Conservation (phyloP, 2,888 invertebrate species). For the Imbricaverruca yamaguchii region DNA sequence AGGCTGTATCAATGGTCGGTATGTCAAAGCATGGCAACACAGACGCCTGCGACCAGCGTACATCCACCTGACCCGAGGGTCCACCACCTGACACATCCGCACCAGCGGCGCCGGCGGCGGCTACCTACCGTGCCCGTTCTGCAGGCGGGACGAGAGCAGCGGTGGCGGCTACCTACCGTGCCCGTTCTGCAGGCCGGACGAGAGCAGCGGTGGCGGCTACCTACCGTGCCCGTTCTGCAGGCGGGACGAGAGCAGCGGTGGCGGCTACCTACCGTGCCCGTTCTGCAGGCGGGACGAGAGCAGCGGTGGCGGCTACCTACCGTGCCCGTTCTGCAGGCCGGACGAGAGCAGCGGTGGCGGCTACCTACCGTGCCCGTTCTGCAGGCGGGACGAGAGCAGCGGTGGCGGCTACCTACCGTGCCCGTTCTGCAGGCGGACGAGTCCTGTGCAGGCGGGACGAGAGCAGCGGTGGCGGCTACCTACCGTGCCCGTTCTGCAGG, state of each 20-base stretch:
- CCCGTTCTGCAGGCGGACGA: too few species aligned
- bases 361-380: conserved; percentile 1
- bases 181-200: not conserved
- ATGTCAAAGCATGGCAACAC: too few species aligned
- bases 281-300: not conserved
- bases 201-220: not conserved
- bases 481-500: conserved; percentile 3
- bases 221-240: conserved; percentile 1
- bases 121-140: conserved; percentile 1
- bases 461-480: not conserved
- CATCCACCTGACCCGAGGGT: too few species aligned
- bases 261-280: not conserved
- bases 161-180: not conserved
- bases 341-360: not conserved
- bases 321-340: not conserved
- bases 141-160: not conserved
- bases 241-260: not conserved
- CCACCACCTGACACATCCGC: too few species aligned
- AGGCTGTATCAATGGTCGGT: too few species aligned
- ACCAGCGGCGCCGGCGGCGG: too few species aligned
- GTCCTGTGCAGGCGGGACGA: not conserved
- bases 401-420: not conserved
- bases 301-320: not conserved
- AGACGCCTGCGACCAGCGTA: too few species aligned
- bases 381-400: not conserved